Conservation (phyloP, 2,113 vertebrate genomes). For the Atractosteus spatula region DNA sequence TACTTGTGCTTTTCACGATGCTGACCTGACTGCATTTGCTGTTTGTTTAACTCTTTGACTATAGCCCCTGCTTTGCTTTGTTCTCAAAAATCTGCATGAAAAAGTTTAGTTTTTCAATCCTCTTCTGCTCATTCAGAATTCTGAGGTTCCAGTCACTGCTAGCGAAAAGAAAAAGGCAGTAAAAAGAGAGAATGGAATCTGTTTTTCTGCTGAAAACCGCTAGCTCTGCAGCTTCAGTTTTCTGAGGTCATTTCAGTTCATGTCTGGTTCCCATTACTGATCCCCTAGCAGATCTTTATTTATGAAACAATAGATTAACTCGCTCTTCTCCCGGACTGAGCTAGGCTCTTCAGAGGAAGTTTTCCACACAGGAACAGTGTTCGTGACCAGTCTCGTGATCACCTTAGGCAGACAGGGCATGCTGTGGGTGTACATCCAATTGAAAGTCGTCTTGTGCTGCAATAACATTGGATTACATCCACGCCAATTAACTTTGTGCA, state of each 20-base stretch:
- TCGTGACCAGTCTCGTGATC: conserved; percentile 22
- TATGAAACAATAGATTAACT: conserved; percentile 42
- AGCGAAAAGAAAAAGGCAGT: neutral
- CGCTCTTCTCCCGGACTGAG: conserved; percentile 34
- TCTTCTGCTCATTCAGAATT: too few species aligned
- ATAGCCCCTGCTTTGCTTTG: too few species aligned
- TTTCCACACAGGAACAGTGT: conserved; percentile 2
- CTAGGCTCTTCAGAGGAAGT: neutral
- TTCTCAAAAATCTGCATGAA: too few species aligned
- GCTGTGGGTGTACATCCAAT: neutral
- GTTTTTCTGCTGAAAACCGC: conserved; percentile 52
- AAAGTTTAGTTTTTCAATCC: too few species aligned
- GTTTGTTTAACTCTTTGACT: too few species aligned
- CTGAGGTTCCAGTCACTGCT: neutral
- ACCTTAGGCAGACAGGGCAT: conserved; percentile 2
- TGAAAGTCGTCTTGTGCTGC: neutral
- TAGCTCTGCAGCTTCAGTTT: conserved; percentile 47
- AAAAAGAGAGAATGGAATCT: conserved; percentile 44
- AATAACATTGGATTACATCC: too few species aligned
- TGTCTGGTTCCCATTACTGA: conserved; percentile 60
- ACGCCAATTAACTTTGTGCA: too few species aligned
- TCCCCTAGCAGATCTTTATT: conserved; percentile 50
- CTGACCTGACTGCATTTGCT: too few species aligned
- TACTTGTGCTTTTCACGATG: too few species aligned
- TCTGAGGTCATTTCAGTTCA: conserved; percentile 49